Conservation (phyloP, 1,140 invertebrate species). For the Drosophila sp. region DNA sequence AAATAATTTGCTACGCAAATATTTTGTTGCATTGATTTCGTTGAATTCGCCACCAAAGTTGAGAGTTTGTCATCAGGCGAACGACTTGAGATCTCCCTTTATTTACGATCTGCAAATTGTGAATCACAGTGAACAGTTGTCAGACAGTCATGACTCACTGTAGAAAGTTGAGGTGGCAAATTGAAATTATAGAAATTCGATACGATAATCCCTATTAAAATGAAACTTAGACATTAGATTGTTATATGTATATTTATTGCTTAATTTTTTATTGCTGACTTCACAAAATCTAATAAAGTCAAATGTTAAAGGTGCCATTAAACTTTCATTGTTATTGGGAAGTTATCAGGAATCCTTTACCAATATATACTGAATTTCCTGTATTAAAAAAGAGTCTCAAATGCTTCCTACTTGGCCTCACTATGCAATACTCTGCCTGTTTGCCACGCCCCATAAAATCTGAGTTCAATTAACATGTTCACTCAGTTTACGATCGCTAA, state of each 20-base stretch:
- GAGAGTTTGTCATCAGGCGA: constrained; percentile 29
- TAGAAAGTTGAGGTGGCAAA: constrained; percentile 19
- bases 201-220: too few relatives aligned
- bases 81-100: constrained; percentile 1
- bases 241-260: too few relatives aligned
- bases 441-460: constrained; percentile 41
- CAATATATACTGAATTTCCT: neutral
- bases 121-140: constrained; percentile 26
- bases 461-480: constrained; percentile 75
- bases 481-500: constrained; percentile 59
- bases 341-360: neutral
- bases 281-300: too few relatives aligned
- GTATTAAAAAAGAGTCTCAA: neutral
- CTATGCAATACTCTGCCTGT: neutral
- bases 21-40: constrained; percentile 39
- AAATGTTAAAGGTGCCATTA: too few relatives aligned
- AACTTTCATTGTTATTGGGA: neutral
- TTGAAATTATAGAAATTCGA: neutral
- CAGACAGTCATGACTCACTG: constrained; percentile 14
- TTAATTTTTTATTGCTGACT: too few relatives aligned
- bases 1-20: constrained; percentile 52
- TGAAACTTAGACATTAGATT: neutral
- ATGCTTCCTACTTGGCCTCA: constrained; percentile 14
- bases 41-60: constrained; percentile 24
- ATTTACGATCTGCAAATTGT: neutral